Evolutionary conservation across 2,888 invertebrate species (phyloP).

Genomic region (Aphidius colemani): DNA sequence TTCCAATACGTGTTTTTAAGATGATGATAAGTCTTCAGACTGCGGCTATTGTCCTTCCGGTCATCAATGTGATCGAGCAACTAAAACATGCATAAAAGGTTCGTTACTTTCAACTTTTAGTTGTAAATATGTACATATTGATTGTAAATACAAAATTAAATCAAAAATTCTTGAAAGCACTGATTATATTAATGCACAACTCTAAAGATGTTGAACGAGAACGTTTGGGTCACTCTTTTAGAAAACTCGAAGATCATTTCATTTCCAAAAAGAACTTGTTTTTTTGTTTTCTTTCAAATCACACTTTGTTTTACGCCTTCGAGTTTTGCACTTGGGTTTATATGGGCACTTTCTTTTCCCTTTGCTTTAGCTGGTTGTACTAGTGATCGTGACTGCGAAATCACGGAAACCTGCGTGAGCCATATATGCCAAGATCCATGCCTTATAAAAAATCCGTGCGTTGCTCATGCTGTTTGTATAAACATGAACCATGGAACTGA

Average conservation of each 20-base stretch:
- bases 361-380: constrained; percentile 76
- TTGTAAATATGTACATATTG: constrained; percentile 54
- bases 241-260: constrained; percentile 24
- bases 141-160: constrained; percentile 46
- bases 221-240: neutral
- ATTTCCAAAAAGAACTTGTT: constrained; percentile 18
- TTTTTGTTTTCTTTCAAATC: constrained; percentile 6
- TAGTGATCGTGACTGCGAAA: constrained; percentile 81
- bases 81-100: constrained; percentile 86
- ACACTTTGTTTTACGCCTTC: constrained; percentile 19
- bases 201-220: constrained; percentile 5
- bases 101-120: constrained; percentile 46
- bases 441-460: constrained; percentile 82
- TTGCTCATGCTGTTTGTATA: constrained; percentile 81
- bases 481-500: constrained; percentile 87
- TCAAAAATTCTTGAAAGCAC: constrained; percentile 15
- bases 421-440: constrained; percentile 86
- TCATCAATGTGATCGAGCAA: constrained; percentile 76
- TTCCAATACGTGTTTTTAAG: constrained; percentile 24
- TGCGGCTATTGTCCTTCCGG: constrained; percentile 76
- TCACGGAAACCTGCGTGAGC: constrained; percentile 86
- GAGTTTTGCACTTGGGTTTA: constrained; percentile 32
- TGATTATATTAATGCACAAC: constrained; percentile 23
- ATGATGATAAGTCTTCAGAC: constrained; percentile 33
- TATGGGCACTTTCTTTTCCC: constrained; percentile 47